Conservation (phyloP, 2,113 vertebrate species). For the Peromyscus californicus region DNA sequence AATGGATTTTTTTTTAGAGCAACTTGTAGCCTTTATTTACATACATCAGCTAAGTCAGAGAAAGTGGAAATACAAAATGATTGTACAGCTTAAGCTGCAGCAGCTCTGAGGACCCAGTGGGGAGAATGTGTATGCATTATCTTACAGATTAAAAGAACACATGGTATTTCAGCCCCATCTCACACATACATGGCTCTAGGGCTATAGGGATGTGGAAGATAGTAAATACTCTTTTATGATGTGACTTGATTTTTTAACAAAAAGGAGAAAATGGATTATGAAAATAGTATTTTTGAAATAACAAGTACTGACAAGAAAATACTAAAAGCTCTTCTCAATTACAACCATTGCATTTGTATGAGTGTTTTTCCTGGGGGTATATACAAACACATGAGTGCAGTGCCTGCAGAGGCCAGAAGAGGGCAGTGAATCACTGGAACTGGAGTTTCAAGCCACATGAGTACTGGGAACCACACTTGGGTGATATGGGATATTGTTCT, state of each 20-base stretch:
- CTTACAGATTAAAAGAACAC: conserved; percentile 49
- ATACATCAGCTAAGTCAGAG: conserved; percentile 65
- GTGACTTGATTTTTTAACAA: not conserved
- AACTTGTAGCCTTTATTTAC: conserved; percentile 67
- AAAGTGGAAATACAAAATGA: conserved; percentile 74
- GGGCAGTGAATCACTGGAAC: not conserved
- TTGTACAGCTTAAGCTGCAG: conserved; percentile 55
- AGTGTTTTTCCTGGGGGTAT: not conserved
- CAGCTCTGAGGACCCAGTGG: conserved; percentile 30
- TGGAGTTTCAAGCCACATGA: not conserved
- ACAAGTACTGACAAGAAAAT: conserved; percentile 13
- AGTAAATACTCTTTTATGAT: not conserved
- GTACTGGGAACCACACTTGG: not conserved
- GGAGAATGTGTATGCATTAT: conserved; percentile 14
- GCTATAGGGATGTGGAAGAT: conserved; percentile 19
- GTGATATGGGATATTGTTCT: too few species aligned
- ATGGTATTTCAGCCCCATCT: not conserved
- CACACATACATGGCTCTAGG: not conserved
- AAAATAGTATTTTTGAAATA: conserved; percentile 41
- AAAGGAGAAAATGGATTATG: conserved; percentile 45
- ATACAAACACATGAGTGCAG: not conserved
- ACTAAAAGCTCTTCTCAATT: conserved; percentile 48
- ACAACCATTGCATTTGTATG: not conserved
- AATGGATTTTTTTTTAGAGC: conserved; percentile 64
- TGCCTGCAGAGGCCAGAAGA: not conserved